A percentile compares a stretch with the other conserved stretches of the same genome.
Evolutionary conservation across 1,140 invertebrate genomes (phyloP).

Genomic region (Dreissena rostriformis): DNA sequence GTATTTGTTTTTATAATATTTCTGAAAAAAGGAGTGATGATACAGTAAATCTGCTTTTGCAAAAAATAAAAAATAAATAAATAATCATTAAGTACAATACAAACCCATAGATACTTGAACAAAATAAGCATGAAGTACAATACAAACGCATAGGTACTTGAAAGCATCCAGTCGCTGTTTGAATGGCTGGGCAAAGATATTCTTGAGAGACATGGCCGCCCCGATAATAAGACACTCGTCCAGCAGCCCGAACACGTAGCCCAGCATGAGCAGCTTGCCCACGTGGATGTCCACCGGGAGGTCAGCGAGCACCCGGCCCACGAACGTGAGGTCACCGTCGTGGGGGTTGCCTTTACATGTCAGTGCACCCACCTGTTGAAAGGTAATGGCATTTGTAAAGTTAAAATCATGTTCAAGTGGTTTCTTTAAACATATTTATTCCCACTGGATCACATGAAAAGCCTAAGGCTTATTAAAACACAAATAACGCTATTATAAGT

Average conservation of each 20-base stretch:
- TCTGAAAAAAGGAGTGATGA: too few relatives aligned
- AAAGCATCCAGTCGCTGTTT: slow-evolving; percentile 88
- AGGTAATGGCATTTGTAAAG: neutral
- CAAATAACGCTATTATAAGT: too few relatives aligned
- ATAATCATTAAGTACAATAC: too few relatives aligned
- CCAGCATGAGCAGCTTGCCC: slow-evolving; percentile 93
- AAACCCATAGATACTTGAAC: slow-evolving; percentile 82
- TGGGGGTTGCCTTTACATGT: slow-evolving; percentile 83
- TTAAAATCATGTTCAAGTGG: neutral
- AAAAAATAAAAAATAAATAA: too few relatives aligned
- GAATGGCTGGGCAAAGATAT: slow-evolving; percentile 90
- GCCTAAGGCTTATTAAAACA: too few relatives aligned
- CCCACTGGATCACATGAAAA: slow-evolving; percentile 84
- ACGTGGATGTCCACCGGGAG: slow-evolving; percentile 92
- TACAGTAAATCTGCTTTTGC: too few relatives aligned
- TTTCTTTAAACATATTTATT: neutral
- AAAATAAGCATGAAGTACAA: too few relatives aligned
- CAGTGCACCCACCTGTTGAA: slow-evolving; percentile 83
- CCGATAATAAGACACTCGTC: slow-evolving; percentile 94
- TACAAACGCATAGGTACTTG: slow-evolving; percentile 81
- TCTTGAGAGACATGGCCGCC: slow-evolving; percentile 91
- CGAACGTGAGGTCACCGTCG: slow-evolving; percentile 95
- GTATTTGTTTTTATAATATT: too few relatives aligned
- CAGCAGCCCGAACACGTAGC: slow-evolving; percentile 92
- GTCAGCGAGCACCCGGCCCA: slow-evolving; percentile 91